These are phyloP conservation scores for Platyscapa corneri DNA, from an alignment of 1,140 invertebrate species.

Conservation along the genomic window DNA sequence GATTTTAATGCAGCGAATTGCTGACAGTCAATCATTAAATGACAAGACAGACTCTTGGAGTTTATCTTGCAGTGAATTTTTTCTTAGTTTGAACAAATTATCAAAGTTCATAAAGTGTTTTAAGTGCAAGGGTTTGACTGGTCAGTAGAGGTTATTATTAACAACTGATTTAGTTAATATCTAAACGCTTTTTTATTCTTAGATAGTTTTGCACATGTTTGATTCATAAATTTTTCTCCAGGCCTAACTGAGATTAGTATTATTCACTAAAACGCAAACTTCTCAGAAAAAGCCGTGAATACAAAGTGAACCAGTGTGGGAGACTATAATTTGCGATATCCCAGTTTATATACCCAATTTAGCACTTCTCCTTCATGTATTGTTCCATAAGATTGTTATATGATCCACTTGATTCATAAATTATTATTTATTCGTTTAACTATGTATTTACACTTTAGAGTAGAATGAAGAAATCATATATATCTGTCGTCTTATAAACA, in stretches of 20 bases:
- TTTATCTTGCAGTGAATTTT: conserved; percentile 40
- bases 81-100: conserved; percentile 51
- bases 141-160: conserved; percentile 44
- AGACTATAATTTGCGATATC: conserved; percentile 26
- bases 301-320: conserved; percentile 35
- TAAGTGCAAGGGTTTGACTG: conserved; percentile 47
- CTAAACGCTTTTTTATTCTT: conserved; percentile 39
- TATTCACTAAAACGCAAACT: conserved; percentile 48
- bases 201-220: conserved; percentile 48
- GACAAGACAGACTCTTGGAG: conserved; percentile 21
- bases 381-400: conserved; percentile 49
- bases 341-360: conserved; percentile 39
- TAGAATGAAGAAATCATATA: conserved; percentile 37
- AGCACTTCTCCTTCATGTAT: conserved; percentile 40
- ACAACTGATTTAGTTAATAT: conserved; percentile 42
- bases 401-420: conserved; percentile 48
- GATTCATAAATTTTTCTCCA: conserved; percentile 17
- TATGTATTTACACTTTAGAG: conserved; percentile 47
- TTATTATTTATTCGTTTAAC: conserved; percentile 51
- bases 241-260: conserved; percentile 50
- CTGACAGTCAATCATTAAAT: conserved; percentile 21
- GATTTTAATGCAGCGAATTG: conserved; percentile 40
- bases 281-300: conserved; percentile 36
- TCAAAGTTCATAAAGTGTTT: conserved; percentile 38
- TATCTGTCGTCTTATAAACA: conserved; percentile 42